These are phyloP conservation scores for Heterodera schachtii DNA, from an alignment of 1,140 invertebrate species.

Conservation along the genomic window DNA sequence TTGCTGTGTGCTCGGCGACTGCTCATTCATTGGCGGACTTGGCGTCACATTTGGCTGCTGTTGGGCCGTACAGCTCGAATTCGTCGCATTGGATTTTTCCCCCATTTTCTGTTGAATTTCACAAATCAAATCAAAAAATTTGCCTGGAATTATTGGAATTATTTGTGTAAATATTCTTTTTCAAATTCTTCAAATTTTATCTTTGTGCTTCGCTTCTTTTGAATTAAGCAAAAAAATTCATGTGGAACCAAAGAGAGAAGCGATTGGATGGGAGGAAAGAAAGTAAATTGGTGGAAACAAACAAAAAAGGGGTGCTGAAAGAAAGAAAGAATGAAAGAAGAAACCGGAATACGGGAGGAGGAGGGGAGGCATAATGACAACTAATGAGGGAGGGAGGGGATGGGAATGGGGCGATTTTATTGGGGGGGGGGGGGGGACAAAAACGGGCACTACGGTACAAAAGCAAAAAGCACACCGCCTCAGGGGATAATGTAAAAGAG, in stretches of 20 bases:
- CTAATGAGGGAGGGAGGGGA: background rate
- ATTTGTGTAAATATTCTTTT: background rate
- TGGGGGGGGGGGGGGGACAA: background rate
- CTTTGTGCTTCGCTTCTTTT: background rate
- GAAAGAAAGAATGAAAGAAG: background rate
- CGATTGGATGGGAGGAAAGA: background rate
- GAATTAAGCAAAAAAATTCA: background rate
- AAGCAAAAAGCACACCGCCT: background rate
- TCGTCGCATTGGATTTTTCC: background rate
- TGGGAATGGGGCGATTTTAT: background rate
- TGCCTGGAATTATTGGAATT: no score
- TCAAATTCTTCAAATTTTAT: background rate
- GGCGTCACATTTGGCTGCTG: slow-evolving; percentile 15
- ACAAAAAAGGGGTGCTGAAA: slow-evolving; percentile 3
- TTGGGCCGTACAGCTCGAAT: background rate
- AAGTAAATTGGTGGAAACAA: slow-evolving; percentile 1
- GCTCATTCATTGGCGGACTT: slow-evolving; percentile 31
- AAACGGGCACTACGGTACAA: background rate
- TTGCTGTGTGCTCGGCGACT: slow-evolving; percentile 17
- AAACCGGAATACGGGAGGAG: background rate
- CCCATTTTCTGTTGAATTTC: background rate
- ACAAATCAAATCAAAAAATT: no score
- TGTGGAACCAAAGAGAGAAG: slow-evolving; percentile 1
- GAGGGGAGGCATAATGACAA: background rate
- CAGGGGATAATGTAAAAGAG: no score